These are phyloP conservation scores for Latrodectus elegans DNA, from an alignment of 2,888 invertebrate genomes.

Conservation along the genomic window DNA sequence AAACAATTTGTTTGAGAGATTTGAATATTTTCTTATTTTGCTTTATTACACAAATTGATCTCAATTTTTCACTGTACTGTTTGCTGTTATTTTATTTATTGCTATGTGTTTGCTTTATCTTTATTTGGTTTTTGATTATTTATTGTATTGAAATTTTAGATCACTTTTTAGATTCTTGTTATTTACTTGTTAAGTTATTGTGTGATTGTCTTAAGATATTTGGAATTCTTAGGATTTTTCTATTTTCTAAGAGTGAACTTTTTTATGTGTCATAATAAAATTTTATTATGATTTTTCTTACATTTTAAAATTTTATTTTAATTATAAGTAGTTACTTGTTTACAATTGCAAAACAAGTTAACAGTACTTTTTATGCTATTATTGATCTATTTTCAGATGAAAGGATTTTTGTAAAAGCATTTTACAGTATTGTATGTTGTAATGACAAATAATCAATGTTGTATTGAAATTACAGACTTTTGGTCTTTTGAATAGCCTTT, in stretches of 20 bases:
- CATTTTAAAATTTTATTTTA: constrained; percentile 14
- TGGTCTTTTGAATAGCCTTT: constrained; percentile 48
- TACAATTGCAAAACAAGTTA: constrained; percentile 35
- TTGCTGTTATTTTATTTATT: constrained; percentile 33
- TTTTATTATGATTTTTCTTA: constrained; percentile 7
- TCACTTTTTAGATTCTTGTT: background rate
- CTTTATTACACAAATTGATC: constrained; percentile 25
- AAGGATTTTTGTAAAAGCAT: constrained; percentile 47
- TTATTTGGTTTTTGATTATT: constrained; percentile 52
- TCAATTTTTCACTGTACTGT: constrained; percentile 20
- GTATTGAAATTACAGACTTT: constrained; percentile 43
- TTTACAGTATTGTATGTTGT: constrained; percentile 61
- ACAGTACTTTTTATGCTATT: constrained; percentile 53
- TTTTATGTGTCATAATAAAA: background rate
- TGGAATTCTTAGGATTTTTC: background rate
- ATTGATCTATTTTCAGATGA: constrained; percentile 58
- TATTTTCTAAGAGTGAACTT: background rate
- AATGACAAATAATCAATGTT: constrained; percentile 45
- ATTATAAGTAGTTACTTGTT: constrained; percentile 17
- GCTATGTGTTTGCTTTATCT: constrained; percentile 32
- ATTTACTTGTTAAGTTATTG: constrained; percentile 1
- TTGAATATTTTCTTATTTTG: constrained; percentile 14
- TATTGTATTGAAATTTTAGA: constrained; percentile 23
- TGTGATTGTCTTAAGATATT: background rate
- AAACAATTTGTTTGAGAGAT: constrained; percentile 24